Evolutionary conservation across 2,113 vertebrate species (phyloP).

Genomic region (Amphiprion ocellaris): DNA sequence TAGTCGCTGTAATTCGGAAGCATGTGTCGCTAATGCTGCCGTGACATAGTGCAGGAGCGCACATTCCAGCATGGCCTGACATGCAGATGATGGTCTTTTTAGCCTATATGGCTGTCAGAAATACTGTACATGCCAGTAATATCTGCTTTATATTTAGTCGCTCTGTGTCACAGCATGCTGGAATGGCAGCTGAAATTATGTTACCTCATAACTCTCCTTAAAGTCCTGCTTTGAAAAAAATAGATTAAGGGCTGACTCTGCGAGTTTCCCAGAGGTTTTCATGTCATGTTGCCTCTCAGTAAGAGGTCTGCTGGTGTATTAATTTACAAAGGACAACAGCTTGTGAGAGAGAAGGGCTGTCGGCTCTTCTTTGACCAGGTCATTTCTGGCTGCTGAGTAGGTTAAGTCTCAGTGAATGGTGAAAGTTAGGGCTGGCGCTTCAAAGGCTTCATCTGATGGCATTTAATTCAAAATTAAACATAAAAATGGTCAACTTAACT

Average conservation of each 20-base stretch:
- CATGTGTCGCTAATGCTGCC: slow-evolving; percentile 65
- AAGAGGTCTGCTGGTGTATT: slow-evolving; percentile 68
- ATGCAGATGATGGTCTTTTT: slow-evolving; percentile 57
- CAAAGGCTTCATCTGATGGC: not conserved
- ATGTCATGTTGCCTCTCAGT: slow-evolving; percentile 66
- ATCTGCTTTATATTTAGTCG: slow-evolving; percentile 84
- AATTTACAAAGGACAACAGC: slow-evolving; percentile 63
- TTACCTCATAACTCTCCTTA: slow-evolving; percentile 52
- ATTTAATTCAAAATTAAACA: too few relatives aligned
- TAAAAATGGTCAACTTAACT: too few relatives aligned
- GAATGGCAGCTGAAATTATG: slow-evolving; percentile 79
- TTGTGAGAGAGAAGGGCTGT: slow-evolving; percentile 30
- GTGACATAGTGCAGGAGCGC: slow-evolving; percentile 58
- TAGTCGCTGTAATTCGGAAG: slow-evolving; percentile 46
- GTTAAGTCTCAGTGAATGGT: slow-evolving; percentile 12
- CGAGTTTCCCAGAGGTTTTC: slow-evolving; percentile 62
- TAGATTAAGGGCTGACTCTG: slow-evolving; percentile 73
- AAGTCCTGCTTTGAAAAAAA: slow-evolving; percentile 46
- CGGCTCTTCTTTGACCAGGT: slow-evolving; percentile 48
- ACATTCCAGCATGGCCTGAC: slow-evolving; percentile 64
- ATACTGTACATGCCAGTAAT: slow-evolving; percentile 77
- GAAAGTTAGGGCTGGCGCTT: not conserved
- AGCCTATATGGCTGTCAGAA: slow-evolving; percentile 67
- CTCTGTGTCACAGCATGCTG: slow-evolving; percentile 60
- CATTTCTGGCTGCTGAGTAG: slow-evolving; percentile 35